Conservation (phyloP, 2,888 invertebrate species). For the Actias luna region DNA sequence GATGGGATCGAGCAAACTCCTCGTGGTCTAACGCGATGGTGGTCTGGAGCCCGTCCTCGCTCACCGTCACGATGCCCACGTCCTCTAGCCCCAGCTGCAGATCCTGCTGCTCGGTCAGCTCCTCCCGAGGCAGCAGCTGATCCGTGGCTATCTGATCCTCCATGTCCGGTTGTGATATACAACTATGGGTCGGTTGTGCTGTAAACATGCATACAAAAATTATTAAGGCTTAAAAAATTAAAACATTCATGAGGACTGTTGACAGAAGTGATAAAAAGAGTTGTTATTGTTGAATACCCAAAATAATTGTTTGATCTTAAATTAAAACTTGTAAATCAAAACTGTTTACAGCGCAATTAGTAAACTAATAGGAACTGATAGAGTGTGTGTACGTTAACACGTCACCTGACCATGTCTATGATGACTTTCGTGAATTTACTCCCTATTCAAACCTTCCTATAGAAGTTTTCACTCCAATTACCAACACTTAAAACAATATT, state of each 20-base stretch:
- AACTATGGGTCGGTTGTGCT: slow-evolving; percentile 61
- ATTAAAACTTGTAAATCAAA: too few relatives aligned
- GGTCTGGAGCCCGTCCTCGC: slow-evolving; percentile 61
- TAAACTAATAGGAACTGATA: too few relatives aligned
- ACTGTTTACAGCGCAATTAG: too few relatives aligned
- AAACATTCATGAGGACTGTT: neutral
- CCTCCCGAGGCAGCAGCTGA: slow-evolving; percentile 45
- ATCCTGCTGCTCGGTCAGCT: slow-evolving; percentile 47
- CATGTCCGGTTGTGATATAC: slow-evolving; percentile 63
- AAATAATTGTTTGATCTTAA: too few relatives aligned
- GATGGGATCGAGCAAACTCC: slow-evolving; percentile 74
- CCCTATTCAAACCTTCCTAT: too few relatives aligned
- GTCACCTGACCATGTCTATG: too few relatives aligned
- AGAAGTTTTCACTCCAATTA: too few relatives aligned
- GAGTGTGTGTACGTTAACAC: too few relatives aligned
- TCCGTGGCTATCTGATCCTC: slow-evolving; percentile 75
- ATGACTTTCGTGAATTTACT: too few relatives aligned
- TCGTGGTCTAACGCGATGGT: slow-evolving; percentile 69
- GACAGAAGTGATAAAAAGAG: too few relatives aligned
- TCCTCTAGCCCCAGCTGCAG: slow-evolving; percentile 61
- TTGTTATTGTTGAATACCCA: too few relatives aligned
- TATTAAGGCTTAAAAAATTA: neutral
- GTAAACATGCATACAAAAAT: slow-evolving; percentile 20
- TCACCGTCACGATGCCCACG: slow-evolving; percentile 73
- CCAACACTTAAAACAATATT: too few relatives aligned